Conservation (phyloP, 2,113 vertebrate species). For the Labeo catla region DNA sequence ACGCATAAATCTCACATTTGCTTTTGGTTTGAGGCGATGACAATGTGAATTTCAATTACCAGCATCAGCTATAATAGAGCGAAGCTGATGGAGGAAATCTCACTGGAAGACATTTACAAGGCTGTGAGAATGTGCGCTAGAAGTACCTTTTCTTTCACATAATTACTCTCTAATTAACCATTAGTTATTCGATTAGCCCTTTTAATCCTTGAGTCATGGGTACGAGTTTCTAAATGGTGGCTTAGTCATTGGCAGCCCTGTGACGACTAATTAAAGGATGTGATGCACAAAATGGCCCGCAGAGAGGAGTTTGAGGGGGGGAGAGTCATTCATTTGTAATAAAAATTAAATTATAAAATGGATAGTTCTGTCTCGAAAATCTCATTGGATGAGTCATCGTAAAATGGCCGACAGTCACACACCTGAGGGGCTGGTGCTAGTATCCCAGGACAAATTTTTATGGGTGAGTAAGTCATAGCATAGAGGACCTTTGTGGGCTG, state of each 20-base stretch:
- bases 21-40: conserved; percentile 71
- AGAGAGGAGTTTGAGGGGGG: conserved; percentile 62
- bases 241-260: conserved; percentile 74
- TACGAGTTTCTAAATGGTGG: conserved; percentile 70
- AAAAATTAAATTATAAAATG: conserved; percentile 60
- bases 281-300: conserved; percentile 47
- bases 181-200: conserved; percentile 83
- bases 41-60: conserved; percentile 79
- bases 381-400: neutral
- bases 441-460: neutral
- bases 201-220: conserved; percentile 80
- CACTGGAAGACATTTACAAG: conserved; percentile 69
- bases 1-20: conserved; percentile 44
- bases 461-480: neutral
- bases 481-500: neutral
- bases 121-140: conserved; percentile 66
- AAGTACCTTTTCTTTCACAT: conserved; percentile 73
- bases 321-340: conserved; percentile 71
- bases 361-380: neutral
- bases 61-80: conserved; percentile 69
- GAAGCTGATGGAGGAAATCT: conserved; percentile 69
- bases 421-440: neutral
- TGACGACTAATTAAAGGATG: conserved; percentile 71
- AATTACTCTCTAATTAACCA: conserved; percentile 82
- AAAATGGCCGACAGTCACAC: neutral